Base-by-base conservation (phyloP, 2,113 vertebrate species). In the Phyllopteryx taeniolatus region DNA sequence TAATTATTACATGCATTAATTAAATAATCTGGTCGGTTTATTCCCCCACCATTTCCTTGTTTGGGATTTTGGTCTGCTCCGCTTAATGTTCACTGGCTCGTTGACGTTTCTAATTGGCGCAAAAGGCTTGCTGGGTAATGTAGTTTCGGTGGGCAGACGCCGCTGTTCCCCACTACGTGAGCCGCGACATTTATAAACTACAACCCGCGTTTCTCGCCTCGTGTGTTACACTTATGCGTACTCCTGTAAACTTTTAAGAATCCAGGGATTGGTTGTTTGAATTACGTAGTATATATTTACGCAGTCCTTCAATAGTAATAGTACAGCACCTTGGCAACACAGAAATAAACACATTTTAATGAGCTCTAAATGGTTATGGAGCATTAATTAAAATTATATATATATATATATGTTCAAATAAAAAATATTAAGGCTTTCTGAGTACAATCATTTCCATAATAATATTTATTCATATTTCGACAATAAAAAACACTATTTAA, bases 21-120 rank as follows among this genome's bases (percentile, higher is more conserved):
- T 92, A 92, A 91, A 93, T 92, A 92, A 92, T 93, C 90, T 89
- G 89, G 76, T 90, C 88, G 89, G 91, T 93, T 93, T 92, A 93
- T 92, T 92, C 93, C 92, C 93, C 93, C 93, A 93, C 92, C 94
- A 94, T 94, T 93, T 95, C 93, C 93, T 93, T 93, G 92, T 92
- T 94, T 93, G 87, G 90, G 89, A 93, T 92, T 91, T 93, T 93
- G 92, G 92, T 94, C 92, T 90, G 92, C 90, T 92, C 92, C 92
- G 91, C 90, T 93, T 91, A 91, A 92, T 90, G 92, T 89, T 93
- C 90, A 93, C 91, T 92, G 92, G 92, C 79, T 91, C 90, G 89
- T 88, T 92, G 91, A 93, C 92, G 92, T 89, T 86, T 89, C 89
- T 91, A 91, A 91, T 92, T 88, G 91, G 78, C 61, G 79, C 87